Evolutionary conservation across 2,888 invertebrate species (phyloP).

Genomic region (Ptilodon capucinus): DNA sequence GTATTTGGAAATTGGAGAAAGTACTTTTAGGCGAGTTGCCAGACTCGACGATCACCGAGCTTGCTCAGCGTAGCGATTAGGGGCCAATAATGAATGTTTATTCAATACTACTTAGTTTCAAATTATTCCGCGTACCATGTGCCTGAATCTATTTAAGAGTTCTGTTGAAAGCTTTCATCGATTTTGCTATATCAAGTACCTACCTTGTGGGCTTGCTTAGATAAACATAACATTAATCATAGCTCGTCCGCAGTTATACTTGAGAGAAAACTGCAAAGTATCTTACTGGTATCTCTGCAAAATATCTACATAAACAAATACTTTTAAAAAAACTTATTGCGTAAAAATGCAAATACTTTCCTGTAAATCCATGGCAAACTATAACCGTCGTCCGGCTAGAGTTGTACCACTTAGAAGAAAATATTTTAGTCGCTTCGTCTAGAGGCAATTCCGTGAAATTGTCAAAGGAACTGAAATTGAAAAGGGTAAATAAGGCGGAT

Average conservation of each 20-base stretch:
- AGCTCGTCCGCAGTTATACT: background rate
- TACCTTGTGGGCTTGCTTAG: too few relatives aligned
- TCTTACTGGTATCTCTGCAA: background rate
- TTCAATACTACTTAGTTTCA: background rate
- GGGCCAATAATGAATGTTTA: background rate
- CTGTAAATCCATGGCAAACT: constrained; percentile 66
- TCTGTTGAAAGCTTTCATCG: background rate
- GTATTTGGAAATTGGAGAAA: background rate
- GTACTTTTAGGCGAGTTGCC: background rate
- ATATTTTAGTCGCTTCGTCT: constrained; percentile 45
- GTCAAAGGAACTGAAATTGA: constrained; percentile 52
- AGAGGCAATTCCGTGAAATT: constrained; percentile 57
- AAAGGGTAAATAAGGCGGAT: background rate
- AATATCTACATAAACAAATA: background rate
- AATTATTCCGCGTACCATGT: background rate
- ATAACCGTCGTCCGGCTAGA: constrained; percentile 47
- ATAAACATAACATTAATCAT: background rate
- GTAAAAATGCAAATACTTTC: constrained; percentile 32
- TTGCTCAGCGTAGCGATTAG: background rate
- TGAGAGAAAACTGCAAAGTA: too few relatives aligned
- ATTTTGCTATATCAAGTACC: too few relatives aligned
- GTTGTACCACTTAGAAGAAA: constrained; percentile 57
- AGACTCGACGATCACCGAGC: background rate
- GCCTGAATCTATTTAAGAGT: too few relatives aligned
- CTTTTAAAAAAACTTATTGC: background rate